phyloP scores from a whole-genome alignment of 2,113 vertebrate species.

The Seriola quinqueradiata region DNA sequence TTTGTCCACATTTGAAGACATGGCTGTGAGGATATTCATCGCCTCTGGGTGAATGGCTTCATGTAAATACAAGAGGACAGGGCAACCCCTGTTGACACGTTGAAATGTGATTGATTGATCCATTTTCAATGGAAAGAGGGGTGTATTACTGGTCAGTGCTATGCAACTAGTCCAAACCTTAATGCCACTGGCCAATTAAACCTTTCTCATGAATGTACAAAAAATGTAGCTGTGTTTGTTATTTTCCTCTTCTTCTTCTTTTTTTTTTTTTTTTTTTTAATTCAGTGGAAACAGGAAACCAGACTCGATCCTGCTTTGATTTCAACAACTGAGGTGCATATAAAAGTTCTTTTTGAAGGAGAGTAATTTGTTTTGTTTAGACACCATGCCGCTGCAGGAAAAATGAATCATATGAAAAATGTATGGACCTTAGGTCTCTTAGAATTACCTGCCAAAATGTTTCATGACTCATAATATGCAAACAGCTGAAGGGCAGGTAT shows the following conservation, averaged over 20 bases:
- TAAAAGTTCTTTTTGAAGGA: slow-evolving; percentile 50
- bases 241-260: background rate
- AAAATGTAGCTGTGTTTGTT: background rate
- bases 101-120: background rate
- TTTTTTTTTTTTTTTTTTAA: slow-evolving; percentile 2
- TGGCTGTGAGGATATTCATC: background rate
- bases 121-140: background rate
- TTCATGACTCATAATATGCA: slow-evolving; percentile 82
- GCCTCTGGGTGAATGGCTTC: background rate
- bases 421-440: slow-evolving; percentile 75
- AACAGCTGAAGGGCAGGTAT: slow-evolving; percentile 73
- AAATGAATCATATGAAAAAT: slow-evolving; percentile 82
- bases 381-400: slow-evolving; percentile 68
- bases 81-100: background rate
- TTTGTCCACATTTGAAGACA: background rate
- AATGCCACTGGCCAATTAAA: slow-evolving; percentile 25
- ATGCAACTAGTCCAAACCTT: background rate
- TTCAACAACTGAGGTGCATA: slow-evolving; percentile 31
- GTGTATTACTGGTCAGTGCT: background rate
- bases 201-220: background rate
- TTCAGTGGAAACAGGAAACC: slow-evolving; percentile 14
- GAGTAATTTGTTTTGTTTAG: slow-evolving; percentile 80
- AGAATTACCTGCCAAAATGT: slow-evolving; percentile 85
- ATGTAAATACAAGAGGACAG: background rate
- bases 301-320: slow-evolving; percentile 24